Conservation (phyloP, 1,140 invertebrate genomes). For the Drosophila ananassae region DNA sequence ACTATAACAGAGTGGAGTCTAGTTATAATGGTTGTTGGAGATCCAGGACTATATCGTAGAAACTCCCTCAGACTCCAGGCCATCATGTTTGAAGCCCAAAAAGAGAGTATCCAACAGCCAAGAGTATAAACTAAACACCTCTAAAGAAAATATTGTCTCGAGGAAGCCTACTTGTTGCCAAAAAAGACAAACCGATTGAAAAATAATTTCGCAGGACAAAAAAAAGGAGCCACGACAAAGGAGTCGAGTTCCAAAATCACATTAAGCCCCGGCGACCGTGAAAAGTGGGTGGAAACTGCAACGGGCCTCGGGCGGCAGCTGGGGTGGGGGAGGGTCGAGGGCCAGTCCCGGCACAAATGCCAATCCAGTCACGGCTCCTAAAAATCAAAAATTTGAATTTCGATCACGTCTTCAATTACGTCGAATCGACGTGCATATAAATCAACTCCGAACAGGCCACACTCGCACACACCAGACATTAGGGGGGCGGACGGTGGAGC, state of each 20-base stretch:
- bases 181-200: conserved; percentile 32
- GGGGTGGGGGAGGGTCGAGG: neutral
- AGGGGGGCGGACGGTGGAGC: neutral
- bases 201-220: conserved; percentile 52
- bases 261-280: conserved; percentile 48
- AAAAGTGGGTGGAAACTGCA: conserved; percentile 2
- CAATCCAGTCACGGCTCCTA: conserved; percentile 65
- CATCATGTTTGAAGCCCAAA: too few relatives aligned
- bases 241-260: conserved; percentile 66
- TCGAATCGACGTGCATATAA: conserved; percentile 82
- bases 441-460: conserved; percentile 68
- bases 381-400: conserved; percentile 83
- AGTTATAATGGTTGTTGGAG: too few relatives aligned
- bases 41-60: too few relatives aligned
- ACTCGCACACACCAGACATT: conserved; percentile 5
- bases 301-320: neutral
- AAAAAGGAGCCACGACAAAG: conserved; percentile 1
- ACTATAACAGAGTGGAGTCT: neutral
- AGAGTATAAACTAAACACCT: too few relatives aligned
- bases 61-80: too few relatives aligned
- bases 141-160: neutral
- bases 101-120: too few relatives aligned
- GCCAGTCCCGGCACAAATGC: conserved; percentile 38
- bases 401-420: conserved; percentile 83
- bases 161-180: conserved; percentile 58